Evolutionary conservation across 2,113 vertebrate genomes (phyloP), one percentile per base, ranked within the genome.

Genomic region (Proteles cristata): DNA sequence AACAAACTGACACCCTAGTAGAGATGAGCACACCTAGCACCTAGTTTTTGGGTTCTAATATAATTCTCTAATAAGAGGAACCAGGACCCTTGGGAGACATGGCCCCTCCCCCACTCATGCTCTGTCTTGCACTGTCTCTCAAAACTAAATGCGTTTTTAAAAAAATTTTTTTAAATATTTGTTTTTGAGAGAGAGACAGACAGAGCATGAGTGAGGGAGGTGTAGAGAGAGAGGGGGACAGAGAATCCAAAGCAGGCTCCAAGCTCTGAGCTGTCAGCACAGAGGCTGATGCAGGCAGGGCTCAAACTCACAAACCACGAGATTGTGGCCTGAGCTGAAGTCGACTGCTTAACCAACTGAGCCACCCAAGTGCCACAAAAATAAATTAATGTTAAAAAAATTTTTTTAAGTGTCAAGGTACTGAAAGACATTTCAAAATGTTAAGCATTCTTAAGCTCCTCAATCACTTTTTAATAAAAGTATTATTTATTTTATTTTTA

Each of bases 391-490:
- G 55, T 58, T 21, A 21, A 58, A 58, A 58, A 53, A 58, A 58
- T 2, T 58, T 58, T 58, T 21, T 58, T 7, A 58, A 55, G 19
- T 50, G 50, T 50, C 50, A 14, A 50, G 50, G 50, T 50, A 50
- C 71, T 55, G 53, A 61, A 61, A 84, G 19, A 61, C n/a, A 83
- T 84, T 93, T 88, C 71, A 91, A 80, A 61, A 93, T 74, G 39
- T 79, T 94, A 88, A 94, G 8, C 55, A 74, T 43, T 17, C 11
- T 90, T 69, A 48, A 89, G 66, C 31, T 58, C 73, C 21, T 93
- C 53, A 45, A n/a, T 43, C 61, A 63, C 45, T 45, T 93, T 90
- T 96, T 76, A 28, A 68, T 61, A 63, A 76, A 92, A 96, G 28
- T 87, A 65, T 45, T 73, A 48, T 28, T 94, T 39, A 28, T 93